Percentiles rank a stretch among this genome's conserved stretches.
These are phyloP conservation scores for Actenoides hombroni DNA, from an alignment of 2,113 vertebrate species.

Conservation along the genomic window DNA sequence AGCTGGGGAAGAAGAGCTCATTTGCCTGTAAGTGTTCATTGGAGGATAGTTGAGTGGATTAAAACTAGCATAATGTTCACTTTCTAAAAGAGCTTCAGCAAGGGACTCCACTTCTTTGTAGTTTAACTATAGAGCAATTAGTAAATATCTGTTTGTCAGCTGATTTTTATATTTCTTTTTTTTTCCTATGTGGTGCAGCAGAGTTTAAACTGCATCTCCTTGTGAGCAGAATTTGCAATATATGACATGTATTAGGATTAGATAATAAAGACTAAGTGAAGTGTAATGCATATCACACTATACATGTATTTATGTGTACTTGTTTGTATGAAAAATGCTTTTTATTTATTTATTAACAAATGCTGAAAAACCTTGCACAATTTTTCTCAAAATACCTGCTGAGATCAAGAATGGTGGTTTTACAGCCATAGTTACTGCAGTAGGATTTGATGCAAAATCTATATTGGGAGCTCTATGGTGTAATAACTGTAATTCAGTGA, in stretches of 20 bases:
- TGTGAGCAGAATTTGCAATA: background rate
- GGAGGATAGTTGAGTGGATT: background rate
- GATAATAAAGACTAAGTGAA: background rate
- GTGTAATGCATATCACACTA: background rate
- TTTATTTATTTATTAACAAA: background rate
- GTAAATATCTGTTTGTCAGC: background rate
- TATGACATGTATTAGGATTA: background rate
- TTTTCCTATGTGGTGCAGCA: background rate
- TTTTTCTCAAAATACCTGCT: background rate
- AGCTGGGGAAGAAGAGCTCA: background rate
- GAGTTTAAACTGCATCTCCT: background rate
- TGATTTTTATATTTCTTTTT: background rate
- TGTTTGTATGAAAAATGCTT: background rate
- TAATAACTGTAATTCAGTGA: background rate
- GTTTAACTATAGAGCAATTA: background rate
- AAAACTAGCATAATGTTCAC: background rate
- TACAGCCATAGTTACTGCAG: background rate
- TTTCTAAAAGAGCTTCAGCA: background rate
- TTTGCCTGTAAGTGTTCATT: background rate
- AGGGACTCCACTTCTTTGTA: background rate
- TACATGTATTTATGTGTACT: fast-evolving
- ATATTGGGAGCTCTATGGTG: background rate
- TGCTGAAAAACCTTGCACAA: background rate
- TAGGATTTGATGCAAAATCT: background rate
- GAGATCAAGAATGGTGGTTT: background rate